Conservation (phyloP, 2,888 invertebrate species). For the Idaea dimidiata region DNA sequence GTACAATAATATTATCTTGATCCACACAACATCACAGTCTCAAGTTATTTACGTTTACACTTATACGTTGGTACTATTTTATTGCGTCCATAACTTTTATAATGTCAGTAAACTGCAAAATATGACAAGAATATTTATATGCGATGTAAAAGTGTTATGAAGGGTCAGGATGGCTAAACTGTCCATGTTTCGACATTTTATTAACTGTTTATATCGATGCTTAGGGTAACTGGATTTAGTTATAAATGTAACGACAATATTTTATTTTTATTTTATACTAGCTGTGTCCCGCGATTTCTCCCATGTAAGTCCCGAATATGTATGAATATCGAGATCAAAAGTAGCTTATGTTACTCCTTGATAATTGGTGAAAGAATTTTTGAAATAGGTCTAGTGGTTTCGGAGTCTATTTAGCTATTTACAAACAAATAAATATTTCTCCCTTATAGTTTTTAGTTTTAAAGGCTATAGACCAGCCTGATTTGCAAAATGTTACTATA, state of each 20-base stretch:
- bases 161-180: constrained; percentile 33
- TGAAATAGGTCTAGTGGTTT: too few relatives aligned
- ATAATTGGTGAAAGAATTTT: too few relatives aligned
- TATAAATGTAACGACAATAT: not conserved
- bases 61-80: constrained; percentile 42
- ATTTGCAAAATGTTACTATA: constrained; percentile 11
- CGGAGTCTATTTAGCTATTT: too few relatives aligned
- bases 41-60: constrained; percentile 25
- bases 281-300: not conserved
- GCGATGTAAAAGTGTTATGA: constrained; percentile 52
- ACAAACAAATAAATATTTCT: too few relatives aligned
- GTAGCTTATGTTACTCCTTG: too few relatives aligned
- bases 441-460: too few relatives aligned
- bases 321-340: too few relatives aligned
- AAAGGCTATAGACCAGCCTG: too few relatives aligned
- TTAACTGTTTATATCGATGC: constrained; percentile 44
- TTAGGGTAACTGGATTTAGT: not conserved
- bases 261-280: not conserved
- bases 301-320: too few relatives aligned
- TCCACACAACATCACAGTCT: constrained; percentile 5
- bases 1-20: too few relatives aligned
- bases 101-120: constrained; percentile 50
- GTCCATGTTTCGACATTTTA: constrained; percentile 39
- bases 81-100: constrained; percentile 51
- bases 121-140: constrained; percentile 52